Evolutionary conservation across 2,113 vertebrate genomes (phyloP).

Genomic region (Tragelaphus strepsiceros): DNA sequence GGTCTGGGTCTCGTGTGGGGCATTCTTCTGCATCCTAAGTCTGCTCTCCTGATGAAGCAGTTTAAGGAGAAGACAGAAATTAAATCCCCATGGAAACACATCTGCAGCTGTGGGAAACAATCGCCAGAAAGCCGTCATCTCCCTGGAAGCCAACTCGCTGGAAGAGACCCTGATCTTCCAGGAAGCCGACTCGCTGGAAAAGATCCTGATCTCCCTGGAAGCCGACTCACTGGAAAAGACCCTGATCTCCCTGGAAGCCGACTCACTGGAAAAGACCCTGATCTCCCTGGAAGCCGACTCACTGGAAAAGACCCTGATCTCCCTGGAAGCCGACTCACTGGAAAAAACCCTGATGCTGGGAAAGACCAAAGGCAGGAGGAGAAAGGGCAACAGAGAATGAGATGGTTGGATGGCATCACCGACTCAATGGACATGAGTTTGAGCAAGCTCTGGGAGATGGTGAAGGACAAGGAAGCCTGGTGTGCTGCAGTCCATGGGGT

Average conservation of each 20-base stretch:
- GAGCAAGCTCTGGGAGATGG: not conserved
- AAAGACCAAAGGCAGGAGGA: not conserved
- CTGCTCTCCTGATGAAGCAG: not conserved
- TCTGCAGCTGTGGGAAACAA: not conserved
- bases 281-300: too few species aligned
- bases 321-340: too few species aligned
- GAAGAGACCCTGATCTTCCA: too few species aligned
- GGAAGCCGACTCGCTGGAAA: not conserved
- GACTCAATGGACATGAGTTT: not conserved
- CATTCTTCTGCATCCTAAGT: not conserved
- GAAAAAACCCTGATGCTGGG: not conserved
- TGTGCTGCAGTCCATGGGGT: not conserved
- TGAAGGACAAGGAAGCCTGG: not conserved
- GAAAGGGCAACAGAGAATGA: not conserved
- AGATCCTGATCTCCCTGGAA: not conserved
- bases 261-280: not conserved
- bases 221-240: not conserved
- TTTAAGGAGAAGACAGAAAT: not conserved
- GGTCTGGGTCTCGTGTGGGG: fast-evolving
- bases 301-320: too few species aligned
- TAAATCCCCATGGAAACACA: not conserved
- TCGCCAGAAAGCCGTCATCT: not conserved
- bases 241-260: too few species aligned
- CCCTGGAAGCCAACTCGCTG: not conserved
- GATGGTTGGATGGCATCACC: not conserved